Evolutionary conservation across 2,888 invertebrate species (phyloP).

Genomic region (Philaethria dido): DNA sequence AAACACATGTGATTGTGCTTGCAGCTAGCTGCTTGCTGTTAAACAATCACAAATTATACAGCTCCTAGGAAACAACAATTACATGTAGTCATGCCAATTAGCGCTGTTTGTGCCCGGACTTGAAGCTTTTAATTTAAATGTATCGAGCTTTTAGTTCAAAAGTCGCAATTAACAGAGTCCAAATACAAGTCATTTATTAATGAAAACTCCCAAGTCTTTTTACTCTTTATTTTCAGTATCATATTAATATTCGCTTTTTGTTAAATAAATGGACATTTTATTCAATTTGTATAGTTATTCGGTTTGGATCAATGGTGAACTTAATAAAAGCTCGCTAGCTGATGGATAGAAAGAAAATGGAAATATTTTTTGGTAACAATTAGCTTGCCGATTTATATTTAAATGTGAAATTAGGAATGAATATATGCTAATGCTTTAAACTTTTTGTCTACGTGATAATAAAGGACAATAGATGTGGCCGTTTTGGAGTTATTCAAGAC

Average conservation of each 20-base stretch:
- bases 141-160: conserved; percentile 18
- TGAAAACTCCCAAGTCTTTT: neutral
- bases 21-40: too few relatives aligned
- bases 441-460: too few relatives aligned
- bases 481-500: neutral
- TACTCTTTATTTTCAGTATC: neutral
- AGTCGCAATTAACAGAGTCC: conserved; percentile 21
- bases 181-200: conserved; percentile 19
- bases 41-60: conserved; percentile 20
- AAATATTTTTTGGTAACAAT: too few relatives aligned
- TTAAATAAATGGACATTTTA: neutral
- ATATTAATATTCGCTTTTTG: neutral
- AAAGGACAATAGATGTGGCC: too few relatives aligned
- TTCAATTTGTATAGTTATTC: too few relatives aligned
- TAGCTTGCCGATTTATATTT: too few relatives aligned
- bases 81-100: conserved; percentile 21
- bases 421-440: too few relatives aligned
- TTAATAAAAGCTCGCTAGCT: too few relatives aligned
- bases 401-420: too few relatives aligned
- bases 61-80: conserved; percentile 10
- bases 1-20: conserved; percentile 1
- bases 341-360: too few relatives aligned
- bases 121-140: conserved; percentile 26
- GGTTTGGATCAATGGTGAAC: too few relatives aligned
- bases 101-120: conserved; percentile 15